Conservation (phyloP, 1,140 invertebrate species). For the Platyscapa corneri region DNA sequence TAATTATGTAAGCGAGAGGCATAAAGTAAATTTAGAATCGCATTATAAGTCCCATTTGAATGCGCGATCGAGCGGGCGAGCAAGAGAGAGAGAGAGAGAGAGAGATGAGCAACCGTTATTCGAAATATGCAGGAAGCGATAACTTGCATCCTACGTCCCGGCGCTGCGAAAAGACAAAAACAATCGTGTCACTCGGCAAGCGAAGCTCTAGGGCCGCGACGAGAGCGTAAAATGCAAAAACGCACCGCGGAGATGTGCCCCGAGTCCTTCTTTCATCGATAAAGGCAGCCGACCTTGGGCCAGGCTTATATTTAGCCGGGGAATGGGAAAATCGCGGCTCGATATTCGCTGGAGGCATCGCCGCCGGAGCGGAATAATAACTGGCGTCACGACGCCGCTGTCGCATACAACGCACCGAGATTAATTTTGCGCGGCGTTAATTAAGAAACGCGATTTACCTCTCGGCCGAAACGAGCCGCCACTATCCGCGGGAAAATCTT, state of each 20-base stretch:
- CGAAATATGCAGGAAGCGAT: background rate
- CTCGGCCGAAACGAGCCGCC: background rate
- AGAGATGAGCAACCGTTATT: background rate
- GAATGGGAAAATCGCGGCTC: conserved; percentile 7
- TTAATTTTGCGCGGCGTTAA: background rate
- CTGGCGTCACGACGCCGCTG: too few relatives aligned
- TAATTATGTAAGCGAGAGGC: background rate
- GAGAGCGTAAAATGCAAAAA: too few relatives aligned
- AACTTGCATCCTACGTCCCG: background rate
- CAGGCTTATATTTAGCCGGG: conserved; percentile 25
- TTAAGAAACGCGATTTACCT: background rate
- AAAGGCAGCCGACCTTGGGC: conserved; percentile 4
- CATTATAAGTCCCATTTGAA: background rate
- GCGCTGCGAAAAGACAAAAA: background rate
- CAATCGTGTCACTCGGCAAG: background rate
- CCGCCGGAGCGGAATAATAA: background rate
- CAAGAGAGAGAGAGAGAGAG: too few relatives aligned
- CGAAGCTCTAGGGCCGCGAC: background rate
- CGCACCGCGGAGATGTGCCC: background rate
- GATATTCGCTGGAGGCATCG: background rate
- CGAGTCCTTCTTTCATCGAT: background rate
- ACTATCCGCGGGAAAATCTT: background rate
- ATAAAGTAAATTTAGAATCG: background rate
- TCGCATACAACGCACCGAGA: background rate
- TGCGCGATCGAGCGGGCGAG: too few relatives aligned